These are phyloP conservation scores for Parnassius apollo DNA, from an alignment of 2,888 invertebrate species.

Conservation along the genomic window DNA sequence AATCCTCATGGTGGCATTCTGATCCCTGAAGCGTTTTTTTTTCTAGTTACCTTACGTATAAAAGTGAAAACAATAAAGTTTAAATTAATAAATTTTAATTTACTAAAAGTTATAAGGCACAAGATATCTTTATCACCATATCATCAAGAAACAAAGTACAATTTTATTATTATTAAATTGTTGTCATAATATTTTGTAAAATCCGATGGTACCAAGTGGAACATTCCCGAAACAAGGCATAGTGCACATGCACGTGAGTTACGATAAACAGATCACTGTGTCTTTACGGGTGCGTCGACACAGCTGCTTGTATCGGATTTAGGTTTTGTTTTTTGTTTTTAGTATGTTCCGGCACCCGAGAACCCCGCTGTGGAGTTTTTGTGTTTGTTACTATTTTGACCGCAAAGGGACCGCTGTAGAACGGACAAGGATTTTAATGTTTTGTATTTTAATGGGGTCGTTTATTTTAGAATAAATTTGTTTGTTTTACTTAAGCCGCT, in stretches of 20 bases:
- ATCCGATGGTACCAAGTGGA: slow-evolving; percentile 29
- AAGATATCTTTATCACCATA: too few species aligned
- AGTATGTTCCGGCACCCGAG: slow-evolving; percentile 29
- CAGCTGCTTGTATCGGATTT: slow-evolving; percentile 42
- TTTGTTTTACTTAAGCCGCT: slow-evolving; percentile 17
- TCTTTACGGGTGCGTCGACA: slow-evolving; percentile 38
- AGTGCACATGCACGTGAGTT: slow-evolving; percentile 38
- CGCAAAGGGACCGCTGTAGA: slow-evolving; percentile 21
- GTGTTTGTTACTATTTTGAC: background rate
- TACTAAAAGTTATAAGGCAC: too few species aligned
- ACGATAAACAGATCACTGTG: slow-evolving; percentile 59
- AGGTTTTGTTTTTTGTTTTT: slow-evolving; percentile 31
- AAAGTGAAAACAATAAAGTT: too few species aligned
- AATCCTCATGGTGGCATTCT: too few species aligned
- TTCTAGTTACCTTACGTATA: too few species aligned
- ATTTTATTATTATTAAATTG: too few species aligned
- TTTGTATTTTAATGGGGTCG: slow-evolving; percentile 20
- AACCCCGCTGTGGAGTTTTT: slow-evolving; percentile 31
- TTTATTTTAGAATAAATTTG: slow-evolving; percentile 24
- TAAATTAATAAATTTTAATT: too few species aligned
- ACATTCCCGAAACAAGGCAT: slow-evolving; percentile 24
- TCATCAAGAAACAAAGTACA: too few species aligned
- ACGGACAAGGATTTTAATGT: slow-evolving; percentile 17
- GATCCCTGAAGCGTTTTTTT: too few species aligned
- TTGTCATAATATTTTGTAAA: too few species aligned